Conservation (phyloP, 64 coral and sea anemone species). For the Orbicella faveolata region DNA sequence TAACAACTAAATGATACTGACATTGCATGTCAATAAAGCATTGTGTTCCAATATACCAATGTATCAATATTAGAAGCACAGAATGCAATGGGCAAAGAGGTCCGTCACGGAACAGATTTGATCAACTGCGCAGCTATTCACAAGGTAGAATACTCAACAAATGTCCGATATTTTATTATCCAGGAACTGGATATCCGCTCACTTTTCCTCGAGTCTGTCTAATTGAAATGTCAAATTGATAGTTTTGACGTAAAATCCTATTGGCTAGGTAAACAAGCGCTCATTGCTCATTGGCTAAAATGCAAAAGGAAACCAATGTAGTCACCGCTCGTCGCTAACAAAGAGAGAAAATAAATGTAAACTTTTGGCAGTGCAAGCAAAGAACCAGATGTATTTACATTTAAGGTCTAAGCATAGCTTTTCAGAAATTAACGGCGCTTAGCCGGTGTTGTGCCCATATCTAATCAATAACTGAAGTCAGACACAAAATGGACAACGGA, state of each 20-base stretch:
- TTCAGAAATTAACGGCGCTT: background rate
- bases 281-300: background rate
- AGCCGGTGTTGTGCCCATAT: background rate
- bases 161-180: no score
- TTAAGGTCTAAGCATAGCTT: no score
- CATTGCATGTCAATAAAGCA: no score
- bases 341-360: background rate
- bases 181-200: background rate
- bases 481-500: background rate
- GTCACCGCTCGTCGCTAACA: background rate
- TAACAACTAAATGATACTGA: no score
- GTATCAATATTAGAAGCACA: no score
- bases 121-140: no score
- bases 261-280: background rate
- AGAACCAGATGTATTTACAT: background rate
- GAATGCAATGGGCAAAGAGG: no score
- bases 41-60: no score
- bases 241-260: conserved; percentile 3
- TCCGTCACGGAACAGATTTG: no score
- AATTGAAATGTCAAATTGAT: background rate
- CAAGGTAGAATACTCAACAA: no score
- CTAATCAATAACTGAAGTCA: background rate
- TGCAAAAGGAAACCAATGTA: background rate
- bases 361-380: background rate
- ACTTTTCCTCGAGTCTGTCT: no score